Conservation (phyloP, 2,113 vertebrate genomes). For the Pedionomus torquatus region DNA sequence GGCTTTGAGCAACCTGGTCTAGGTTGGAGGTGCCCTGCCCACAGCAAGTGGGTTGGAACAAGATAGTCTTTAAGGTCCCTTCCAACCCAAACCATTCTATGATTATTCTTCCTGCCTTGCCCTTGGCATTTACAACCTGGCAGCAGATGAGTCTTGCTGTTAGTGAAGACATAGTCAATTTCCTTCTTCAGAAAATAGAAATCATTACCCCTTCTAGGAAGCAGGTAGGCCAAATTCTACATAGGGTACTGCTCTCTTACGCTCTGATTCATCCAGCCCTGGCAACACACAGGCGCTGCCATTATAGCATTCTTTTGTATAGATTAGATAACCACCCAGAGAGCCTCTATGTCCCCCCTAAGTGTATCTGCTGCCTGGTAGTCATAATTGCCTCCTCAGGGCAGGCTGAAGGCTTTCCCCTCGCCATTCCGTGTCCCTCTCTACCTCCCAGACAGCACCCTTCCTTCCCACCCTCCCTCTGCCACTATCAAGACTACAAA, state of each 20-base stretch:
- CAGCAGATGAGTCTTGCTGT: no score
- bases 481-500: neutral
- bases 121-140: no score
- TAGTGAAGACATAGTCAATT: neutral
- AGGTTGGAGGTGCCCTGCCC: no score
- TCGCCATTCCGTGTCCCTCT: neutral
- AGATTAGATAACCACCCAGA: neutral
- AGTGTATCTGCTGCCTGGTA: neutral
- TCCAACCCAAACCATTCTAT: no score
- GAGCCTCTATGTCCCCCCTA: neutral
- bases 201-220: neutral
- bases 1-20: no score
- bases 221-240: neutral
- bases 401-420: neutral
- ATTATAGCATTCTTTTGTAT: neutral
- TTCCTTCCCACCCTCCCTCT: neutral
- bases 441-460: neutral
- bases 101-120: no score
- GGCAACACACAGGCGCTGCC: neutral
- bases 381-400: neutral
- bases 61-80: no score
- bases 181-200: neutral
- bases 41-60: no score
- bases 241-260: neutral
- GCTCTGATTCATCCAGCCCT: neutral